These are phyloP conservation scores for Gymnarchus niloticus DNA, from an alignment of 2,113 vertebrate genomes.

Conservation along the genomic window DNA sequence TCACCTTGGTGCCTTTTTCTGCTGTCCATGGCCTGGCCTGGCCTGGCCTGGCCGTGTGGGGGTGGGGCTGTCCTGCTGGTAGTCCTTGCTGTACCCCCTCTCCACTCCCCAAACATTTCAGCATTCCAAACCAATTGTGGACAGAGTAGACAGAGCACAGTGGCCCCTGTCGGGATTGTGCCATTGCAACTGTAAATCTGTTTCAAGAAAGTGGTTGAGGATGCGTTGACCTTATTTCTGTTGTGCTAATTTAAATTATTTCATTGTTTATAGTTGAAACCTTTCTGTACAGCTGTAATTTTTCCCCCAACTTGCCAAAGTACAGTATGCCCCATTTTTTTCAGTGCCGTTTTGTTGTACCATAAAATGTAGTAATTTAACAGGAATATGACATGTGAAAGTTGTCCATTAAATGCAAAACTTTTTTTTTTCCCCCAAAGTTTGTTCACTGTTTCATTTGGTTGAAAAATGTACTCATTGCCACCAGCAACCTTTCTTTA, in stretches of 20 bases:
- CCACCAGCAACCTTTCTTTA: constrained; percentile 58
- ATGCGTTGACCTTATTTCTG: constrained; percentile 34
- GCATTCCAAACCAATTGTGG: neutral
- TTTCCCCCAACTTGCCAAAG: constrained; percentile 40
- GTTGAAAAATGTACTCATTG: constrained; percentile 36
- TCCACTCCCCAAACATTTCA: constrained; percentile 18
- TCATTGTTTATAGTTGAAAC: constrained; percentile 11
- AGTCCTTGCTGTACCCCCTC: neutral
- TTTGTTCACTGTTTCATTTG: constrained; percentile 34
- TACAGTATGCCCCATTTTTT: constrained; percentile 31
- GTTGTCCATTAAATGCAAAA: constrained; percentile 12
- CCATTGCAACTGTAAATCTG: neutral
- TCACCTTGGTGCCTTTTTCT: constrained; percentile 42
- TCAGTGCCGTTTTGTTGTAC: neutral
- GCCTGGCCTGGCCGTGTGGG: constrained; percentile 21
- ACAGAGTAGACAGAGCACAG: neutral
- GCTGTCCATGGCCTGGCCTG: constrained; percentile 58
- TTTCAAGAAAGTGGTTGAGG: constrained; percentile 38
- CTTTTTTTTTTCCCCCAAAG: constrained; percentile 20
- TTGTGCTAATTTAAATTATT: constrained; percentile 48
- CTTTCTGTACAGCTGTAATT: constrained; percentile 36
- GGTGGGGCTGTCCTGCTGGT: neutral
- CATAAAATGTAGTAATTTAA: constrained; percentile 25
- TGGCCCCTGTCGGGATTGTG: neutral
- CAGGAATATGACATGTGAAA: constrained; percentile 31